Conservation (phyloP, 2,797 vertebrate genomes). For the Sebastiscus albofasciatus region DNA sequence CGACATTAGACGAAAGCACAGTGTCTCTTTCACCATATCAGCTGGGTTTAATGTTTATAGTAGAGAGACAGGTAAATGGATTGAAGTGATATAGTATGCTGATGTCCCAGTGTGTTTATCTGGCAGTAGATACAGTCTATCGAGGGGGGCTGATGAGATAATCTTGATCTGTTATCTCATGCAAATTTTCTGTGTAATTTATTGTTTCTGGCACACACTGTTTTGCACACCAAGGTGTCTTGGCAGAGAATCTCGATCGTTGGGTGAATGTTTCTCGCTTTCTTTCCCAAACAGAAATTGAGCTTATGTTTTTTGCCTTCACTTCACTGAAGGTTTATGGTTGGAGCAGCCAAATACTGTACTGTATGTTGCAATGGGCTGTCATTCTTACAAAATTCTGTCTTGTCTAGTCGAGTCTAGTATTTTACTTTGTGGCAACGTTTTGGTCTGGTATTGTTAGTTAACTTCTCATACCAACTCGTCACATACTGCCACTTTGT, state of each 20-base stretch:
- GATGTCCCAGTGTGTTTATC: constrained; percentile 14
- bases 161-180: constrained; percentile 34
- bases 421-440: background rate
- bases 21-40: background rate
- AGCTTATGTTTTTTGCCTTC: background rate
- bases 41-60: background rate
- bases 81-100: constrained; percentile 1
- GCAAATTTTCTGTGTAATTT: constrained; percentile 35
- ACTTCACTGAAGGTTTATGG: background rate
- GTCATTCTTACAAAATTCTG: background rate
- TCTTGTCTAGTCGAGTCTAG: background rate
- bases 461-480: too few relatives aligned
- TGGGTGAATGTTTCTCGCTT: background rate
- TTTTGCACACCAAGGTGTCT: constrained; percentile 13
- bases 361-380: background rate
- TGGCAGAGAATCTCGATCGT: constrained; percentile 4
- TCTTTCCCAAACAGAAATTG: constrained; percentile 1
- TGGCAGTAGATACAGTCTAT: background rate
- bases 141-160: constrained; percentile 20
- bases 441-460: too few relatives aligned
- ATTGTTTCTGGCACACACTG: constrained; percentile 15
- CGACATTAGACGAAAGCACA: background rate
- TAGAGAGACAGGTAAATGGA: background rate
- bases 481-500: too few relatives aligned
- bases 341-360: background rate